Base-by-base conservation (phyloP, 2,888 invertebrate genomes). In the Amitus sp. region DNA sequence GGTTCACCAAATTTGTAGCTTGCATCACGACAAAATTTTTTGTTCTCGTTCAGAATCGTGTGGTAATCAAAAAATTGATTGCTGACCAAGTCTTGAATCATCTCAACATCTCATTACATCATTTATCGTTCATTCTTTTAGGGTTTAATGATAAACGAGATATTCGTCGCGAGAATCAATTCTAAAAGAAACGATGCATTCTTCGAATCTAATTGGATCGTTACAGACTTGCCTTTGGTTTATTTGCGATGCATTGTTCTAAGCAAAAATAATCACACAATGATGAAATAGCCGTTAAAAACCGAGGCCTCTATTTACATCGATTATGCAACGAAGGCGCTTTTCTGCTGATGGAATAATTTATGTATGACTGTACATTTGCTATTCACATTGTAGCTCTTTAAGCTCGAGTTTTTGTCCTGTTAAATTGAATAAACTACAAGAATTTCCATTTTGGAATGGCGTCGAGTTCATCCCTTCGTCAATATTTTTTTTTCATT, bases 321-420 rank as follows among this genome's bases (percentile, higher is more conserved):
- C 15, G 15, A 39, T 39, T 39, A 39, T 39, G 39, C 17, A 39
- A 39, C 39, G 15, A 39, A 39, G 39, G 39, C 15, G 39, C 15
- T 39, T 39, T 13, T 13, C n/a, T 4, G 39, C 15, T 39, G 39
- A n/a, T 39, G 39, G 39, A 39, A 39, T 39, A 39, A 39, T 39
- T 17, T 15, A 39, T 39, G 39, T 12, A 39, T 39, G 39, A 39
- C 39, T 15, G 15, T 39, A 5, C 13, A 34, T 9, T 34, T 13
- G 3, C 34, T 13, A 9, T 12, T 34, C 34, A 34, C 34, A 9
- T 23, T 15, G 39, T 39, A 7, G 34, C 6, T 9, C n/a, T 34
- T 17, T 2, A 15, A 12, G 15, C 15, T 39, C 15, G 15, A 39
- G 39, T 39, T 39, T 34, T 39, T 39, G 39, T 39, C n/a, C 2